Base-by-base conservation (phyloP, 2,888 invertebrate genomes). In the Trypoxylon attenuatum region DNA sequence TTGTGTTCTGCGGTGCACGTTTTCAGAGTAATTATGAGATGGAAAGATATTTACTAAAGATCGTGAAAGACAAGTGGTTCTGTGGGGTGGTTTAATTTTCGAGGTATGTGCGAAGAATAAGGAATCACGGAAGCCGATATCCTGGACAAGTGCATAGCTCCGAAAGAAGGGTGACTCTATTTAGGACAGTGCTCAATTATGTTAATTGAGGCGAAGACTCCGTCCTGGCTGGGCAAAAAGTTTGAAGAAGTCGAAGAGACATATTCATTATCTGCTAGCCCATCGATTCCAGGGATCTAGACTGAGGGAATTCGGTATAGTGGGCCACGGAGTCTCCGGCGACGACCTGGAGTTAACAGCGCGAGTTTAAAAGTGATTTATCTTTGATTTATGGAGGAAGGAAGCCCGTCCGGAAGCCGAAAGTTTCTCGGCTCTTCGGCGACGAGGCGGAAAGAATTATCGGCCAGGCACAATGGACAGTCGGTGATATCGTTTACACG, bases 291-390 rank as follows among this genome's bases (percentile, higher is more conserved):
- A 43, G 46, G 65, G 64, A 66, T 67, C 58, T 57, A 22, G 45
- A 60, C 60, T 53, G 19, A 22, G 63, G 63, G 67, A 58, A 55
- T 47, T 25, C 64, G 62, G 63, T 52, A 45, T 63, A 65, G 39
- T 46, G 58, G 57, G 39, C 58, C 65, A 57, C 66, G 63, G 66
- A 71, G 68, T 65, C 33, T n/a, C 33, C 63, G 70, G 62, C 80
- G 78, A 74, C 78, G 78, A 77, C 77, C 80, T 80, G 84, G 80
- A 82, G 81, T 80, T 82, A 84, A 83, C 84, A 84, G 83, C 79
- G 79, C 80, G 81, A 84, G 82, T 82, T 82, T 83, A 81, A 84
- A 81, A 83, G 84, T 85, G 84, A 85, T 85, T 85, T 84, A 84
- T 84, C 82, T 82, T 79, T 84, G 84, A 85, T 85, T 85, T 84